Evolutionary conservation across 2,113 vertebrate genomes (phyloP).

Genomic region (Pteropus alecto): DNA sequence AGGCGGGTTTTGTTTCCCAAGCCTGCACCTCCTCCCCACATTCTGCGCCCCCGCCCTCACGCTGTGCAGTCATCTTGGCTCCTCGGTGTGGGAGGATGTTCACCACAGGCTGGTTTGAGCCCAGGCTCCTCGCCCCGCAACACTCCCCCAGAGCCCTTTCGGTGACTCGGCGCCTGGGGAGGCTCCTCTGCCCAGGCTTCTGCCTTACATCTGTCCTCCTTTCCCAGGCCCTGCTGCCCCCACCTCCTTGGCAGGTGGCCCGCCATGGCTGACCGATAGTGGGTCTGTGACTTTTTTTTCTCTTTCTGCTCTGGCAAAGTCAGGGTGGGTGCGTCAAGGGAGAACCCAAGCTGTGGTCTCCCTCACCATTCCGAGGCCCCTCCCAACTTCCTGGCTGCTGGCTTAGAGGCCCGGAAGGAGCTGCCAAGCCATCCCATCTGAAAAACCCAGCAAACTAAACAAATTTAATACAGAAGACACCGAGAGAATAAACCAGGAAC

Average conservation of each 20-base stretch:
- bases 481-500: not conserved
- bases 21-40: not conserved
- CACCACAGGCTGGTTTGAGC: not conserved
- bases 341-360: not conserved
- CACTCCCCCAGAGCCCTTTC: not conserved
- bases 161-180: not conserved
- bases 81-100: slow-evolving; percentile 37
- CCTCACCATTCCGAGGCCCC: not conserved
- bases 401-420: not conserved
- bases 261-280: not conserved
- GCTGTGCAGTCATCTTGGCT: slow-evolving; percentile 25
- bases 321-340: not conserved
- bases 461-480: not conserved
- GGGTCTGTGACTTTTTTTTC: not conserved
- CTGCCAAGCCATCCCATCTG: slow-evolving; percentile 10
- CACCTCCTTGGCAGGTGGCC: not conserved
- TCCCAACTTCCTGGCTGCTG: slow-evolving; percentile 29
- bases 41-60: not conserved
- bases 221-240: not conserved
- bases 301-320: not conserved
- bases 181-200: not conserved
- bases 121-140: not conserved
- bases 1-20: slow-evolving; percentile 26
- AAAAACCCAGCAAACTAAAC: not conserved
- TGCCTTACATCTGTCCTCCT: not conserved